phyloP scores from a whole-genome alignment of 2,888 invertebrate genomes.

The Cephalotes varians region DNA sequence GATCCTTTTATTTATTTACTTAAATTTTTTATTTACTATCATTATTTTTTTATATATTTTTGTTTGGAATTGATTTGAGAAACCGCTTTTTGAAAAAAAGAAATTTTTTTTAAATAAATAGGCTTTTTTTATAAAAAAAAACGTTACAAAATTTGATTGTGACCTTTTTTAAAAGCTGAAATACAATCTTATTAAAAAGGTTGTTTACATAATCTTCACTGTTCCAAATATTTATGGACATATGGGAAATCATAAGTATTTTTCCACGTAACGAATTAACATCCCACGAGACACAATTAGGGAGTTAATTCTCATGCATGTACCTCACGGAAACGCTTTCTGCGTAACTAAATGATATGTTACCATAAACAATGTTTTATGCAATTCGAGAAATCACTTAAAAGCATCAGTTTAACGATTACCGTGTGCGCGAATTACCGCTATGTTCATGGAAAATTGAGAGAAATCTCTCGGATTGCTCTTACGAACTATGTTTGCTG shows the following conservation, averaged over 20 bases:
- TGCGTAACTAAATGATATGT: slow-evolving; percentile 21
- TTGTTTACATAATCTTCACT: neutral
- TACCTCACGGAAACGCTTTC: slow-evolving; percentile 19
- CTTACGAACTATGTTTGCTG: neutral
- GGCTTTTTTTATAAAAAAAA: neutral
- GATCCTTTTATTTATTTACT: neutral
- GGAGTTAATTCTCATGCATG: slow-evolving; percentile 29
- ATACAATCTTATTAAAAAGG: neutral
- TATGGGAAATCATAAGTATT: slow-evolving; percentile 3
- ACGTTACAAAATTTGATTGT: neutral
- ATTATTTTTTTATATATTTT: neutral
- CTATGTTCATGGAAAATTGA: neutral
- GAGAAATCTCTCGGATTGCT: neutral
- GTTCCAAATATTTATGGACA: neutral
- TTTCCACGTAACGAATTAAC: slow-evolving; percentile 7
- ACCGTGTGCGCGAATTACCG: neutral
- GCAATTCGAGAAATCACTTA: slow-evolving; percentile 30
- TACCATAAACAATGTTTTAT: slow-evolving; percentile 29
- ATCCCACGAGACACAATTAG: slow-evolving; percentile 12
- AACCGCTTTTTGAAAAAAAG: neutral
- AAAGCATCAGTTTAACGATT: slow-evolving; percentile 26
- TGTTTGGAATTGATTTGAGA: neutral
- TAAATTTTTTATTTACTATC: neutral
- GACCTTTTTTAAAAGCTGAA: slow-evolving; percentile 12
- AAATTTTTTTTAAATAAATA: neutral